Evolutionary conservation across 2,888 invertebrate genomes (phyloP).

Genomic region (Drosophila helvetica): DNA sequence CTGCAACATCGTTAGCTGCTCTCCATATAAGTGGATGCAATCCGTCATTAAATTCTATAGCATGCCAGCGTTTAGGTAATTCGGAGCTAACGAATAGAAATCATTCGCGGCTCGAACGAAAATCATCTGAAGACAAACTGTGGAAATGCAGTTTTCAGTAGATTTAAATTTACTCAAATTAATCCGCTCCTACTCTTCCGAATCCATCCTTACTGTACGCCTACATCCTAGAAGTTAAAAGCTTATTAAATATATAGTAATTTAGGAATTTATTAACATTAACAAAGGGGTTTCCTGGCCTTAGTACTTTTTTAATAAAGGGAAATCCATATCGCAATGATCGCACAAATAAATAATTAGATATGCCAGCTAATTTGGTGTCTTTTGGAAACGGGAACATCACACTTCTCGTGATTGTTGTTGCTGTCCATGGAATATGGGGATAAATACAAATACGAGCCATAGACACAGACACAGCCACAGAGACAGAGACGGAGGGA

Average conservation of each 20-base stretch:
- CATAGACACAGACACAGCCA: not conserved
- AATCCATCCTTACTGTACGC: too few relatives aligned
- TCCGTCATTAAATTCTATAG: constrained; percentile 67
- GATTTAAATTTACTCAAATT: not conserved
- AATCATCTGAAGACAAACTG: not conserved
- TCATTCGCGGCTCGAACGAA: not conserved
- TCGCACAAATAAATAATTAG: not conserved
- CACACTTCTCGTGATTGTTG: not conserved
- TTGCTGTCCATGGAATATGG: constrained; percentile 7
- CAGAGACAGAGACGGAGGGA: constrained; percentile 9
- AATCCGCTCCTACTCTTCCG: too few relatives aligned
- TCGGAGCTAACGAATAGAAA: constrained; percentile 10
- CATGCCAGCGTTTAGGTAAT: constrained; percentile 16
- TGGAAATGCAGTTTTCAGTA: not conserved
- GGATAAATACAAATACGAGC: constrained; percentile 2
- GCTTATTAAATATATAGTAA: too few relatives aligned
- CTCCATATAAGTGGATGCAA: constrained; percentile 37
- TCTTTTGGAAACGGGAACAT: not conserved
- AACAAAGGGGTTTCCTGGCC: too few relatives aligned
- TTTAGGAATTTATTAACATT: too few relatives aligned
- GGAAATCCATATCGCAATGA: not conserved
- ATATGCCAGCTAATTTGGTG: constrained; percentile 27
- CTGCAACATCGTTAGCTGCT: constrained; percentile 41
- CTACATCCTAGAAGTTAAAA: too few relatives aligned
- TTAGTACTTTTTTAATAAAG: not conserved